phyloP scores from a whole-genome alignment of 2,797 vertebrate species.

The Pelobates cultripes region DNA sequence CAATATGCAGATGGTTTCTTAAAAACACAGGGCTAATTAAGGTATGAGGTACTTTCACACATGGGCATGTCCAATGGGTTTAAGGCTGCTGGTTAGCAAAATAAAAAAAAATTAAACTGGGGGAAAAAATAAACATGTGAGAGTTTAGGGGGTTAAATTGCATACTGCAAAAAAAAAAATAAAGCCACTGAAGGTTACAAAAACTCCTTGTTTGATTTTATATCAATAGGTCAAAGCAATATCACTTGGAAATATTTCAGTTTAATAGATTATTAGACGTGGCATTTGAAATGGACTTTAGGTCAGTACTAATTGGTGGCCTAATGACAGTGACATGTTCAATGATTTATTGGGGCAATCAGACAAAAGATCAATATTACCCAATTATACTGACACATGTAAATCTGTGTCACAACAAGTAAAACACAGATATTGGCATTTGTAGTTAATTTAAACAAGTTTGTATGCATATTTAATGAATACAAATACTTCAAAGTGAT shows the following conservation, averaged over 20 bases:
- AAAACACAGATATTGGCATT: slow-evolving; percentile 1
- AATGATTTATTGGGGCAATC: slow-evolving; percentile 17
- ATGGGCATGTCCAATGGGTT: too few species aligned
- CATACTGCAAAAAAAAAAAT: too few species aligned
- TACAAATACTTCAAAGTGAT: background rate
- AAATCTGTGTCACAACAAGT: slow-evolving; percentile 6
- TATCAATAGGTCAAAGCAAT: background rate
- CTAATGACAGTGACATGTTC: slow-evolving; percentile 27
- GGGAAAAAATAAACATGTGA: too few species aligned
- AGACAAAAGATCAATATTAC: background rate
- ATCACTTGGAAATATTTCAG: slow-evolving; percentile 6
- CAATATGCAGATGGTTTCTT: too few species aligned
- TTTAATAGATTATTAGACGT: slow-evolving; percentile 17
- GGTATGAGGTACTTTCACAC: too few species aligned
- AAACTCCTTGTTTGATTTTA: too few species aligned
- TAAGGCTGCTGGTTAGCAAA: too few species aligned
- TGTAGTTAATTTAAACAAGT: background rate
- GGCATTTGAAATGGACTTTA: slow-evolving; percentile 4
- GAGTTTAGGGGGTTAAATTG: too few species aligned
- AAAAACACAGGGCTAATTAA: too few species aligned
- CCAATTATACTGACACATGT: slow-evolving; percentile 27
- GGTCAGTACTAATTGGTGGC: slow-evolving; percentile 27
- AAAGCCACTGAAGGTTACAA: too few species aligned
- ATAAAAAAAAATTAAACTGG: too few species aligned
- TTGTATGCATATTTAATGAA: background rate